Base-by-base conservation (phyloP, 1,140 invertebrate genomes). In the Cyrtorhinus lividipennis region DNA sequence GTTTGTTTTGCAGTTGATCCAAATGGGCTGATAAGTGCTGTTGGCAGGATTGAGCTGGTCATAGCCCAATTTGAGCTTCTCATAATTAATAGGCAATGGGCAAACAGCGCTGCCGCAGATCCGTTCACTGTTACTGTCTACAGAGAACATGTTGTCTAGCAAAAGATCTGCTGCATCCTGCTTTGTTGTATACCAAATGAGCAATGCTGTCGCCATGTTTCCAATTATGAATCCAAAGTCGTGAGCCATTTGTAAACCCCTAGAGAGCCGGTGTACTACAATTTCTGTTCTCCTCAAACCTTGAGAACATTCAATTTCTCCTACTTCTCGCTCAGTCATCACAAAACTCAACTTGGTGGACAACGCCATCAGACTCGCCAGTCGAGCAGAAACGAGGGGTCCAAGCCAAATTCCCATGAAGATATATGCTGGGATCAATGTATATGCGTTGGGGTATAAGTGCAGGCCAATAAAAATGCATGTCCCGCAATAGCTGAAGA, bases 401-500 rank as follows among this genome's bases (percentile, higher is more conserved):
- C 79, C 80, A 2, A 77, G 65, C 18, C 75, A 78, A 1, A 80
- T 61, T 0, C 84, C 84, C 61, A 83, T 73, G 3, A 83, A 65
- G 0, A 79, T 73, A 66, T 83, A 85, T 15, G 78, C 77, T 13
- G 79, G 78, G 18, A 83, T 68, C 25, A 85, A 71, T 24, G 81
- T 70, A 66, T 79, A 81, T 61, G 81, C 73, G n/a, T 77, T 78
- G 2, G 82, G 81, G 68, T 80, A 83, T 0, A 83, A 66, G 65
- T 84, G 82, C 2, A 75, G 71, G 0, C 75, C 72, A 56, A 81
- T 75, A 68, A 84, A 84, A 15, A 81, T 63, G 1, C 70, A 72
- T n/a, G 80, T 75, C 1, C 75, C 70, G 1, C 76, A 23, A 64
- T 81, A 81, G 22, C 73, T 76, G 23, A 76, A 61, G 18, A 73